Conservation (phyloP, 2,797 vertebrate genomes). For the Spatula versicolor region DNA sequence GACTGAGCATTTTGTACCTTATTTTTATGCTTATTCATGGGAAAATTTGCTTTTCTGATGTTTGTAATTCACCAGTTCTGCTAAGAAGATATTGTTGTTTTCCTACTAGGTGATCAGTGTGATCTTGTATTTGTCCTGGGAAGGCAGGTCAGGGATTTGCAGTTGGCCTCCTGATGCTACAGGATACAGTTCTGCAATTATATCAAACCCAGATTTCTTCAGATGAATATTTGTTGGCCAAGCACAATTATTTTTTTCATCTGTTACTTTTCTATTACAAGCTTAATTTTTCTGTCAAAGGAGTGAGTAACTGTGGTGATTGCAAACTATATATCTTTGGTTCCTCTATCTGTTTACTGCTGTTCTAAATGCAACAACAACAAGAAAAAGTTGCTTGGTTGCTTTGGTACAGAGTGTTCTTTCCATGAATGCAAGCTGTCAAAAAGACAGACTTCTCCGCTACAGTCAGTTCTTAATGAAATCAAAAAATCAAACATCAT, state of each 20-base stretch:
- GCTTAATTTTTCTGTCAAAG: constrained; percentile 57
- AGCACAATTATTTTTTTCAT: not conserved
- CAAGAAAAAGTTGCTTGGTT: constrained; percentile 24
- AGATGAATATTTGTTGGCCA: not conserved
- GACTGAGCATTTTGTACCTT: not conserved
- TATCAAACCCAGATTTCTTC: not conserved
- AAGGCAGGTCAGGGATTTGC: not conserved
- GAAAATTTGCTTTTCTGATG: not conserved
- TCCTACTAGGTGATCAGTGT: accelerated
- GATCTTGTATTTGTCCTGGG: not conserved
- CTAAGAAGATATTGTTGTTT: not conserved
- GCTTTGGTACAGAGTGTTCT: constrained; percentile 49
- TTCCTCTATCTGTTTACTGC: constrained; percentile 60
- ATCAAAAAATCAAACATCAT: constrained; percentile 58
- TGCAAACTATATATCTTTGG: constrained; percentile 27
- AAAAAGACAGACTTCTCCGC: constrained; percentile 50
- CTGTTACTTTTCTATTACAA: constrained; percentile 4
- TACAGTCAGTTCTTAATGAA: constrained; percentile 66
- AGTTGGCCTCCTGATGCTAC: not conserved
- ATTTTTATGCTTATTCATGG: not conserved
- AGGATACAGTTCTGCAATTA: not conserved
- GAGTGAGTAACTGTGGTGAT: constrained; percentile 48
- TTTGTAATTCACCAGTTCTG: not conserved
- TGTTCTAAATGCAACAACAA: not conserved
- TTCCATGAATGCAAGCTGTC: constrained; percentile 51